These are phyloP conservation scores for Ploceus nigricollis DNA, from an alignment of 2,113 vertebrate genomes.

Conservation along the genomic window DNA sequence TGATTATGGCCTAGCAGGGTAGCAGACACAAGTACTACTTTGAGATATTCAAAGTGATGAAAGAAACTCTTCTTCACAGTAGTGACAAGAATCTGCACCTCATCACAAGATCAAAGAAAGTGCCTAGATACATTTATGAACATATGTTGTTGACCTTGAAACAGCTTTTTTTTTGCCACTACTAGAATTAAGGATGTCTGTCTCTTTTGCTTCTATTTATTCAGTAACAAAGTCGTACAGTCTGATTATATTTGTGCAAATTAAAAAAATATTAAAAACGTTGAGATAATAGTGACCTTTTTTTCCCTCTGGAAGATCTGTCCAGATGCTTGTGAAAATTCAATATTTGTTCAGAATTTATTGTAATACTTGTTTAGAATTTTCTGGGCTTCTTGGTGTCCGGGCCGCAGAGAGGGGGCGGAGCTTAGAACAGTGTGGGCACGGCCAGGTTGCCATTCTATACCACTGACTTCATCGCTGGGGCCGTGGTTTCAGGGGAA, in stretches of 20 bases:
- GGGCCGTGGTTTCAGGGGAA: background rate
- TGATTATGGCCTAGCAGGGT: background rate
- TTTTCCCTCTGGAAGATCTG: background rate
- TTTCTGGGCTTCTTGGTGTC: background rate
- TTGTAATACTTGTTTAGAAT: background rate
- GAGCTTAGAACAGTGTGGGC: background rate
- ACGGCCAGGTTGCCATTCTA: background rate
- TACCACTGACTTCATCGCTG: background rate
- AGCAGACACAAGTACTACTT: background rate
- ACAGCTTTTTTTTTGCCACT: background rate
- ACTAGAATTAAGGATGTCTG: background rate
- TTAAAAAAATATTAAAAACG: background rate
- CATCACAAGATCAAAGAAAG: background rate
- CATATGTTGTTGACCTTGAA: background rate
- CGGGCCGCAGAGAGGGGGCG: fast-evolving
- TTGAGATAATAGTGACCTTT: background rate
- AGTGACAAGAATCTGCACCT: background rate
- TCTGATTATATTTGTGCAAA: background rate
- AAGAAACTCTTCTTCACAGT: background rate
- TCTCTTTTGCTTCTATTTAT: background rate
- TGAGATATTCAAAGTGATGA: background rate
- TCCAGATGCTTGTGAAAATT: background rate
- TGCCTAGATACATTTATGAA: background rate
- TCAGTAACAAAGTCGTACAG: background rate
- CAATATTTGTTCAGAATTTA: background rate